Percentiles rank a stretch among this genome's conserved stretches.
Conservation (phyloP, 2,113 vertebrate species). For the Epinephelus moara region DNA sequence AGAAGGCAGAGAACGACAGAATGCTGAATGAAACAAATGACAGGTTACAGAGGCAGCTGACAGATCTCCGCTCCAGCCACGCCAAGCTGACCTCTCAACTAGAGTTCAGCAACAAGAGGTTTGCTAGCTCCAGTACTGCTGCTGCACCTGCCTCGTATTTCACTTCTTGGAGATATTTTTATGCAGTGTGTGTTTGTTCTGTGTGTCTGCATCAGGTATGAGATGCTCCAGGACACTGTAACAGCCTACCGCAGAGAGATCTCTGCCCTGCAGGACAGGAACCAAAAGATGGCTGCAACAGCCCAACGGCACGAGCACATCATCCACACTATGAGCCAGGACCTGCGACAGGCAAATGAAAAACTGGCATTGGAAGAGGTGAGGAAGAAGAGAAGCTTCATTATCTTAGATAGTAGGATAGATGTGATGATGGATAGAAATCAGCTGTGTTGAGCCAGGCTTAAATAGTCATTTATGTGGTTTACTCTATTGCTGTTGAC, state of each 20-base stretch:
- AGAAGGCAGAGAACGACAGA: slow-evolving; percentile 95
- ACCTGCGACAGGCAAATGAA: slow-evolving; percentile 91
- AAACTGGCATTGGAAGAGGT: slow-evolving; percentile 94
- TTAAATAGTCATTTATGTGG: too few relatives aligned
- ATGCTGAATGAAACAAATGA: slow-evolving; percentile 95
- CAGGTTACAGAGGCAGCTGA: slow-evolving; percentile 91
- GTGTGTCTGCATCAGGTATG: slow-evolving; percentile 84
- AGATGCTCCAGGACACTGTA: slow-evolving; percentile 96
- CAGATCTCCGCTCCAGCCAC: slow-evolving; percentile 91
- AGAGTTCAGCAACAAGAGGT: slow-evolving; percentile 96
- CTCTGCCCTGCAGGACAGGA: slow-evolving; percentile 89
- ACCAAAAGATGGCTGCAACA: slow-evolving; percentile 90
- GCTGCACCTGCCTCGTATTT: not conserved
- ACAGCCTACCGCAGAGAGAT: slow-evolving; percentile 93
- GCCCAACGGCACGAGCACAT: slow-evolving; percentile 93
- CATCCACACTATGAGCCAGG: slow-evolving; percentile 95
- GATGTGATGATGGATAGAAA: not conserved
- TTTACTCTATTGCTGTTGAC: too few relatives aligned
- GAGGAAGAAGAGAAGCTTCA: not conserved
- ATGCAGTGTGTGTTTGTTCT: not conserved
- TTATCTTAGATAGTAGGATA: not conserved
- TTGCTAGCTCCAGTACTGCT: slow-evolving; percentile 10
- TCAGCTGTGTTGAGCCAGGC: not conserved
- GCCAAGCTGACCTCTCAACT: slow-evolving; percentile 94
- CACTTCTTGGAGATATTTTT: not conserved